phyloP scores from a whole-genome alignment of 1,140 invertebrate genomes.

The Semibalanus balanoides region DNA sequence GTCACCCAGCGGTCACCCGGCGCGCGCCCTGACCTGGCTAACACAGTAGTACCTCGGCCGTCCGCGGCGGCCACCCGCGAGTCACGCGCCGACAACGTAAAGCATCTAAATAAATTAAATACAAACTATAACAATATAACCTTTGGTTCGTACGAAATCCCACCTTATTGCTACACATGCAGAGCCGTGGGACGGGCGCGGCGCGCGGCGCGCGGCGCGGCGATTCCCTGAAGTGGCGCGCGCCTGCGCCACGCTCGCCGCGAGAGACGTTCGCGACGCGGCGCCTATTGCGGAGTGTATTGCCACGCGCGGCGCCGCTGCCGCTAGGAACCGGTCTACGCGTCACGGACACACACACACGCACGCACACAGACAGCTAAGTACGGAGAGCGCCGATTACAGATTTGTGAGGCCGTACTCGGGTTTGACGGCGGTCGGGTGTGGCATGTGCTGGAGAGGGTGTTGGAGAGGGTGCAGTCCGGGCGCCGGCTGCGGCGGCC shows the following conservation, averaged over 20 bases:
- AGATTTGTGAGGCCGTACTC: background rate
- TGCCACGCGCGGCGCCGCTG: background rate
- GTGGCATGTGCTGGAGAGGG: background rate
- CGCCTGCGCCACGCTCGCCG: too few species aligned
- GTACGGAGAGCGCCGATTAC: background rate
- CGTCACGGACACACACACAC: background rate
- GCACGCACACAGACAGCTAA: background rate
- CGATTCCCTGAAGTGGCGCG: background rate
- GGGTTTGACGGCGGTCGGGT: background rate
- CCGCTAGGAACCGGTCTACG: background rate
- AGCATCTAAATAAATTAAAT: slow-evolving; percentile 3
- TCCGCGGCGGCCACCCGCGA: too few species aligned
- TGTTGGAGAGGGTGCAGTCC: background rate
- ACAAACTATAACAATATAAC: slow-evolving; percentile 1
- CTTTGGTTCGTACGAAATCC: slow-evolving; percentile 1
- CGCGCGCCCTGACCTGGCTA: background rate
- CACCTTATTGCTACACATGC: background rate
- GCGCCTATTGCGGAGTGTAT: background rate
- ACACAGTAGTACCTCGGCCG: background rate
- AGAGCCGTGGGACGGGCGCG: background rate
- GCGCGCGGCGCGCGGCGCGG: too few species aligned
- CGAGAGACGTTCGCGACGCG: too few species aligned
- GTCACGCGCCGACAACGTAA: background rate
- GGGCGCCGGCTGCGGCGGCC: too few species aligned
- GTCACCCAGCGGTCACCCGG: too few species aligned